Percentiles rank a stretch among this genome's conserved stretches.
These are phyloP conservation scores for Acromyrmex charruanus DNA, from an alignment of 1,140 invertebrate species.

Conservation along the genomic window DNA sequence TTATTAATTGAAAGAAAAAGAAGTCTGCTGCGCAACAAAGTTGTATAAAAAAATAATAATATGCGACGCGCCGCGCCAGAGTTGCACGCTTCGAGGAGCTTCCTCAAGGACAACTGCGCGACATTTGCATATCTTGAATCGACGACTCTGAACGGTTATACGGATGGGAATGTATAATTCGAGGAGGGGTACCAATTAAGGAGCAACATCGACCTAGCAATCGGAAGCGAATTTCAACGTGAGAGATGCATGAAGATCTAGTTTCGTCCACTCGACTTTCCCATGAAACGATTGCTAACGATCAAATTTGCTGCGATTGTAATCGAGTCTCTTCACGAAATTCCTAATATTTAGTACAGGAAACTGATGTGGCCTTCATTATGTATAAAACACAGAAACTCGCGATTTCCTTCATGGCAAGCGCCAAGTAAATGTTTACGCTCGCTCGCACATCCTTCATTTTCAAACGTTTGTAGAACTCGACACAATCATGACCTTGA, in stretches of 20 bases:
- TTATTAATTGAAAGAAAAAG: not conserved
- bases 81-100: constrained; percentile 43
- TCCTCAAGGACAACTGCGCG: constrained; percentile 40
- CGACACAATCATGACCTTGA: not conserved
- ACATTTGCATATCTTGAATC: constrained; percentile 60
- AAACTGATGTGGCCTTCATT: not conserved
- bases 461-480: not conserved
- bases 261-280: not conserved
- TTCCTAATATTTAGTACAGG: not conserved
- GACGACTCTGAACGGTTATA: constrained; percentile 1
- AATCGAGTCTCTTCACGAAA: not conserved
- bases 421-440: not conserved
- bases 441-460: not conserved
- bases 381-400: not conserved
- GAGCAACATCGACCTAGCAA: not conserved
- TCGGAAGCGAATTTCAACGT: not conserved
- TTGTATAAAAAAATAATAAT: not conserved
- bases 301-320: not conserved
- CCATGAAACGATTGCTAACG: too few relatives aligned
- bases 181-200: not conserved
- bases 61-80: not conserved
- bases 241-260: not conserved
- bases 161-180: constrained; percentile 14
- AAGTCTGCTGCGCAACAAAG: not conserved
- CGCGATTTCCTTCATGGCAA: not conserved